Percentiles rank a stretch among this genome's conserved stretches.
Conservation (phyloP, 23 tunicate species). For the Styela clava region DNA sequence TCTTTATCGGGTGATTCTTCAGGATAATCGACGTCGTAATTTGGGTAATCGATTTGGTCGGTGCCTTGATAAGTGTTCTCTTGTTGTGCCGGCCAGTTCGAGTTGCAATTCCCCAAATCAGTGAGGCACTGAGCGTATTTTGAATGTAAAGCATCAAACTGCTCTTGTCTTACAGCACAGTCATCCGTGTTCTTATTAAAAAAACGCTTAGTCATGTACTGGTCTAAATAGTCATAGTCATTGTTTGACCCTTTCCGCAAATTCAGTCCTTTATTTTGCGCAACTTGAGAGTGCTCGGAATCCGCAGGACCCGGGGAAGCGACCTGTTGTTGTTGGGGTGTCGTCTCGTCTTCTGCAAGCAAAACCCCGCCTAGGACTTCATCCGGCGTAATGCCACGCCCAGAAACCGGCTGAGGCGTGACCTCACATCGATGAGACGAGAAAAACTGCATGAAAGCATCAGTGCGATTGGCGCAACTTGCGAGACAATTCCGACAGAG, state of each 20-base stretch:
- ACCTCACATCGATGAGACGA: slow-evolving; percentile 11
- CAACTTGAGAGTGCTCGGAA: neutral
- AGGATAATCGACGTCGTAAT: neutral
- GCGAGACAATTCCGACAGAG: slow-evolving; percentile 10
- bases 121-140: neutral
- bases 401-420: neutral
- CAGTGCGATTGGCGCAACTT: slow-evolving; percentile 19
- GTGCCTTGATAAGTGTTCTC: neutral
- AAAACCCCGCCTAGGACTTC: neutral
- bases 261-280: neutral
- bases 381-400: neutral
- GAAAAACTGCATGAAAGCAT: slow-evolving; percentile 23
- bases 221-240: neutral
- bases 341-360: neutral
- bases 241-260: neutral
- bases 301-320: neutral
- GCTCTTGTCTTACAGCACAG: neutral
- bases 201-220: slow-evolving; percentile 5
- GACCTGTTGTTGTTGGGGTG: neutral
- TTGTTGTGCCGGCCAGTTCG: neutral
- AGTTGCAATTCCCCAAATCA: slow-evolving; percentile 20
- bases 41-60: neutral
- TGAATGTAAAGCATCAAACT: neutral
- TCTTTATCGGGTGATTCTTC: slow-evolving; percentile 1
- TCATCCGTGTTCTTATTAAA: slow-evolving; percentile 8